Conservation (phyloP, 2,797 vertebrate genomes). For the Lagocephalus sceleratus region DNA sequence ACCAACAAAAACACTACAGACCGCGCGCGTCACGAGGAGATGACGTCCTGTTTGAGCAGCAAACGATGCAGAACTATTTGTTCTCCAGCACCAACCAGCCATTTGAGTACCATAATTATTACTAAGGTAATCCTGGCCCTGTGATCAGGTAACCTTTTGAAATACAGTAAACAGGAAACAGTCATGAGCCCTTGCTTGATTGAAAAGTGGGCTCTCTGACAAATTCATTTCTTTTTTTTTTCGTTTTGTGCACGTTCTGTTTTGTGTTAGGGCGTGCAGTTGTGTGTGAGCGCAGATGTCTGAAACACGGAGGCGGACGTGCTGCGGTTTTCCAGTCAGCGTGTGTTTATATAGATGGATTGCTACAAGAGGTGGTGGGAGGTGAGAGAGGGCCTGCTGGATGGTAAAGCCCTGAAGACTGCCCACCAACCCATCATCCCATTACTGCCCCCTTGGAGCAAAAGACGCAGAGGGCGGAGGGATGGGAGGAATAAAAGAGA, state of each 20-base stretch:
- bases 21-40: no score
- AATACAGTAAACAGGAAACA: no score
- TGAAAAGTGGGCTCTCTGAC: no score
- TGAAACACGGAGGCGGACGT: conserved; percentile 29
- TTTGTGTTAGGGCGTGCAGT: conserved; percentile 12
- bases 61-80: no score
- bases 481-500: conserved; percentile 30
- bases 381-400: conserved; percentile 65
- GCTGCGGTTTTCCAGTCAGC: conserved; percentile 45
- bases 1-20: no score
- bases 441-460: conserved; percentile 75
- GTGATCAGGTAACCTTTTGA: no score
- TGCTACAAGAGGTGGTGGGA: conserved; percentile 60
- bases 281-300: conserved; percentile 8
- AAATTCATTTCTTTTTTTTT: neutral
- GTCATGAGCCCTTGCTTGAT: no score
- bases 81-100: no score
- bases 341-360: conserved; percentile 70
- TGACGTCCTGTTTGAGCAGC: no score
- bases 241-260: neutral
- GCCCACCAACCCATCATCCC: conserved; percentile 79
- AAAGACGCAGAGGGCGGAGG: conserved; percentile 15
- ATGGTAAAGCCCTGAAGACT: conserved; percentile 57
- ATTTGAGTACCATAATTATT: no score
- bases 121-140: no score